Evolutionary conservation across 1,140 invertebrate species (phyloP).

Genomic region (Penaeus indicus): DNA sequence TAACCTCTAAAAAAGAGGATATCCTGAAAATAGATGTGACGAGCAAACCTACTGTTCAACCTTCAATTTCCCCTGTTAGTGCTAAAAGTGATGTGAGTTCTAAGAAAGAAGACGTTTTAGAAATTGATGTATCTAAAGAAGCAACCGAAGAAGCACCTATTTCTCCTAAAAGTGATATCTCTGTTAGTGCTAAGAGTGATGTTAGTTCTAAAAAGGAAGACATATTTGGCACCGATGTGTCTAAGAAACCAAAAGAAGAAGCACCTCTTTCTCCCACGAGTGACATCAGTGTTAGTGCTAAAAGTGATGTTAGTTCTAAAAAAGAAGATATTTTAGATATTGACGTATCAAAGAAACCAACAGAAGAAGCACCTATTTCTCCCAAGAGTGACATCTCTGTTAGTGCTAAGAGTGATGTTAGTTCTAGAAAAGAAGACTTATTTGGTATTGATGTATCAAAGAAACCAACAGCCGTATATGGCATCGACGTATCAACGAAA

Average conservation of each 20-base stretch:
- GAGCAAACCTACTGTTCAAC: too few species aligned
- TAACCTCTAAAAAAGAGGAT: too few species aligned
- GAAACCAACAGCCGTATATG: too few species aligned
- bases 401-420: too few species aligned
- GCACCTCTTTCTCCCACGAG: not conserved
- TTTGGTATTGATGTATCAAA: too few species aligned
- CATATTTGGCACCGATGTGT: not conserved
- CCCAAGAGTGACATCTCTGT: too few species aligned
- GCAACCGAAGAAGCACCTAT: conserved; percentile 13
- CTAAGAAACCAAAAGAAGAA: not conserved
- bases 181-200: conserved; percentile 42
- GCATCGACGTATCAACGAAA: not conserved
- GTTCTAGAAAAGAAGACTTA: too few species aligned
- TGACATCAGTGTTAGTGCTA: not conserved
- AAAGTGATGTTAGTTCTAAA: too few species aligned
- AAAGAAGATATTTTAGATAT: too few species aligned
- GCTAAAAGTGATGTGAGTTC: conserved; percentile 36
- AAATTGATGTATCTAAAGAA: conserved; percentile 4
- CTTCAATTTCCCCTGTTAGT: conserved; percentile 7
- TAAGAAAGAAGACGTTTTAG: not conserved
- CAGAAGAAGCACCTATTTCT: too few species aligned
- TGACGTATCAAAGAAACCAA: too few species aligned
- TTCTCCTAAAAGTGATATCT: conserved; percentile 35
- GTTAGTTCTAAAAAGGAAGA: conserved; percentile 9
- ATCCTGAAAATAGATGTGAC: too few species aligned